Evolutionary conservation across 1,140 invertebrate genomes (phyloP).

Genomic region (Chlorops oryzae): DNA sequence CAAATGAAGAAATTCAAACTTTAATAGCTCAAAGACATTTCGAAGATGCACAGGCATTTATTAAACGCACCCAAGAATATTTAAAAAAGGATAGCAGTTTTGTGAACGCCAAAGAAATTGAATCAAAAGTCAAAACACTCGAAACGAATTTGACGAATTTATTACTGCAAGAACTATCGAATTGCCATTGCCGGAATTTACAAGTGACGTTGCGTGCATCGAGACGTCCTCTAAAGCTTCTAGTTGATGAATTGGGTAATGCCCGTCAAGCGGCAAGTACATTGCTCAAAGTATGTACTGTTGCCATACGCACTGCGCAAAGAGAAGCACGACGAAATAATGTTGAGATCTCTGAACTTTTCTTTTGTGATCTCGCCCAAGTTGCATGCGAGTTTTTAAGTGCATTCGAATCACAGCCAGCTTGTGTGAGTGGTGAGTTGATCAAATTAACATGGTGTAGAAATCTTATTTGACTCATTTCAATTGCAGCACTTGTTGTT

Average conservation of each 20-base stretch:
- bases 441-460: too few relatives aligned
- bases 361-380: constrained; percentile 44
- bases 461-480: too few relatives aligned
- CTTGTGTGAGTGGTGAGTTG: constrained; percentile 40
- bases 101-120: constrained; percentile 48
- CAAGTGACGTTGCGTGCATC: constrained; percentile 89
- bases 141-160: constrained; percentile 75
- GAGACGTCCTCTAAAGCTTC: constrained; percentile 68
- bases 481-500: constrained; percentile 71
- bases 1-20: constrained; percentile 93
- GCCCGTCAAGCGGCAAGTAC: constrained; percentile 34
- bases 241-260: constrained; percentile 65
- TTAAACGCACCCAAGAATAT: constrained; percentile 67
- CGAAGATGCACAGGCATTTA: constrained; percentile 84
- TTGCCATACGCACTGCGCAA: constrained; percentile 37
- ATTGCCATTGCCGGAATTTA: constrained; percentile 78
- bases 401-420: constrained; percentile 39
- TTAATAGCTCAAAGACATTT: constrained; percentile 96
- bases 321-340: constrained; percentile 43
- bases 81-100: constrained; percentile 47
- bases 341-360: constrained; percentile 41
- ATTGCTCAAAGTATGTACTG: constrained; percentile 36
- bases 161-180: constrained; percentile 81
- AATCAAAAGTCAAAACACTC: constrained; percentile 63
- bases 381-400: constrained; percentile 44